Conservation (phyloP, 2,888 invertebrate genomes). For the Dasysyrphus albostriatus region DNA sequence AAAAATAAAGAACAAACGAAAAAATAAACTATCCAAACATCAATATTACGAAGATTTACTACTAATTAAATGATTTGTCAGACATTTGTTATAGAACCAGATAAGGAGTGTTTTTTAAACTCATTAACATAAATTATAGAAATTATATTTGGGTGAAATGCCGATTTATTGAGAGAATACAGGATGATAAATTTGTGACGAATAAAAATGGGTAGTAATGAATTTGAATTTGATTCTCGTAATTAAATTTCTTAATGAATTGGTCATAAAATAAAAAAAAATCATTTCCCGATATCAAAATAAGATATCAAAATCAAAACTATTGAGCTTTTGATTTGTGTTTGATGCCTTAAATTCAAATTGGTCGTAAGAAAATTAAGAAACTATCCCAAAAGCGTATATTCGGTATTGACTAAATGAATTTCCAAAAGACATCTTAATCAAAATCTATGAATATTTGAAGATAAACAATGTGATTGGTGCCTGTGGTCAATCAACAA, state of each 20-base stretch:
- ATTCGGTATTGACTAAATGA: too few relatives aligned
- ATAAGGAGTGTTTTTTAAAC: slow-evolving; percentile 25
- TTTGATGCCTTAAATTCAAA: too few relatives aligned
- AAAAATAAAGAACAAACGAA: background rate
- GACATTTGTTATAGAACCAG: slow-evolving; percentile 14
- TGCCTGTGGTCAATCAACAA: too few relatives aligned
- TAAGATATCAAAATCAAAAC: background rate
- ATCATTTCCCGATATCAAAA: background rate
- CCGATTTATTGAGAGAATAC: slow-evolving; percentile 36
- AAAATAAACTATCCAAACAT: slow-evolving; percentile 3
- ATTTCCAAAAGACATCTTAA: too few relatives aligned
- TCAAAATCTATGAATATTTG: too few relatives aligned
- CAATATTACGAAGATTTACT: slow-evolving; percentile 55
- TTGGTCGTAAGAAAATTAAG: too few relatives aligned
- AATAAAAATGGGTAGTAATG: slow-evolving; percentile 19
- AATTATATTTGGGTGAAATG: slow-evolving; percentile 18
- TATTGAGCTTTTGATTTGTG: slow-evolving; percentile 3
- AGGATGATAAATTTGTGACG: slow-evolving; percentile 23
- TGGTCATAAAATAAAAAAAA: background rate
- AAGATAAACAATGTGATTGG: too few relatives aligned
- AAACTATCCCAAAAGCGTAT: too few relatives aligned
- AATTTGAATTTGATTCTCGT: background rate
- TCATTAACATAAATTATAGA: slow-evolving; percentile 50
- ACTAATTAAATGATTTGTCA: slow-evolving; percentile 65
- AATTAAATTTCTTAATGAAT: background rate